These are phyloP conservation scores for Gandaritis pyraliata DNA, from an alignment of 2,888 invertebrate genomes.

Conservation along the genomic window DNA sequence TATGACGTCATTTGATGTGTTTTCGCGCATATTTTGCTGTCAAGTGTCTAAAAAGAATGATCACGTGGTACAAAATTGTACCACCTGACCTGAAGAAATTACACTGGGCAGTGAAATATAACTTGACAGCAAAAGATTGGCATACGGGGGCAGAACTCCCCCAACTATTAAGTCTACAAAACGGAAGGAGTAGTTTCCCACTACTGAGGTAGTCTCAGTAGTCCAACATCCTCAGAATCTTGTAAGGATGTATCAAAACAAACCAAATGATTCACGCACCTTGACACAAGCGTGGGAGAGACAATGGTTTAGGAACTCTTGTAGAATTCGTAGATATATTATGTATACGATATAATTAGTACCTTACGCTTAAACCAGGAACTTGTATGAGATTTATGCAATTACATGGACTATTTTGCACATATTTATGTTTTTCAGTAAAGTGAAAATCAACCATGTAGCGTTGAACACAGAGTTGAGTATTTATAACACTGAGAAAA, in stretches of 20 bases:
- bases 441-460: not conserved
- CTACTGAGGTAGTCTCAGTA: conserved; percentile 7
- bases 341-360: conserved; percentile 30
- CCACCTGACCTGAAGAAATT: no score
- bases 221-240: conserved; percentile 3
- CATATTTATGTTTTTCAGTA: not conserved
- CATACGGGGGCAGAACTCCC: not conserved
- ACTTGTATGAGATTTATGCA: conserved; percentile 27
- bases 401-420: conserved; percentile 9
- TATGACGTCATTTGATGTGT: no score
- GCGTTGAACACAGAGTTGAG: not conserved
- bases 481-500: not conserved
- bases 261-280: conserved; percentile 53
- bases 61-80: no score
- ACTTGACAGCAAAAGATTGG: no score
- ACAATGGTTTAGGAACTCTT: conserved; percentile 60
- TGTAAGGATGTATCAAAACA: conserved; percentile 26
- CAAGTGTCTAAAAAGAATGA: no score
- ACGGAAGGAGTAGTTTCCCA: not conserved
- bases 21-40: no score
- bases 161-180: not conserved
- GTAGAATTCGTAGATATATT: conserved; percentile 32
- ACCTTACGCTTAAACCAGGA: conserved; percentile 32
- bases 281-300: conserved; percentile 69
- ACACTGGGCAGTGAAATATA: no score